phyloP scores from a whole-genome alignment of 2,888 invertebrate species.

The Parnassius smintheus region DNA sequence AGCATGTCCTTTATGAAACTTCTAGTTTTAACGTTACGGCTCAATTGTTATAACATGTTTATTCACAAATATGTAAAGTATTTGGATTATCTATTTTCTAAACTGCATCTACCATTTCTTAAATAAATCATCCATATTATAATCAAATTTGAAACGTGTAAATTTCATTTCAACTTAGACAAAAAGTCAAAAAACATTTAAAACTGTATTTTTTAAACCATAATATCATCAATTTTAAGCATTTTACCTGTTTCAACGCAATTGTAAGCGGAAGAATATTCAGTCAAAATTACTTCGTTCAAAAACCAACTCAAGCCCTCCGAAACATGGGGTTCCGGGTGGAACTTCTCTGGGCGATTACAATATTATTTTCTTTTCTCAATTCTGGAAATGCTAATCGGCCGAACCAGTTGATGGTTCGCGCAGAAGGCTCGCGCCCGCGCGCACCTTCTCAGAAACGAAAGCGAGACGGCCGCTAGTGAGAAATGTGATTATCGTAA shows the following conservation, averaged over 20 bases:
- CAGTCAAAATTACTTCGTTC: background rate
- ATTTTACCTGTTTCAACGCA: too few species aligned
- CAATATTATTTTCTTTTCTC: slow-evolving; percentile 49
- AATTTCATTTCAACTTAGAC: too few species aligned
- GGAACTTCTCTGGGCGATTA: slow-evolving; percentile 14
- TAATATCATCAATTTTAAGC: too few species aligned
- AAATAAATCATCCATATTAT: too few species aligned
- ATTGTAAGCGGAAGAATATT: too few species aligned
- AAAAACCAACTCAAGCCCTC: background rate
- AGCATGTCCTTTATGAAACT: background rate
- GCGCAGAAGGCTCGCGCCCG: slow-evolving; percentile 56
- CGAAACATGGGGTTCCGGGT: slow-evolving; percentile 18
- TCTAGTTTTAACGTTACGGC: background rate
- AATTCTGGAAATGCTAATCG: slow-evolving; percentile 74
- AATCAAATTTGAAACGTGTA: too few species aligned
- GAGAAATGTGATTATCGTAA: slow-evolving; percentile 77
- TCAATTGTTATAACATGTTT: too few species aligned
- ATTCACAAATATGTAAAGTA: too few species aligned
- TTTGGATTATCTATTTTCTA: too few species aligned
- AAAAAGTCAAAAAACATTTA: too few species aligned
- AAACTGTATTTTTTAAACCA: too few species aligned
- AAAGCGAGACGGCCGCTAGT: slow-evolving; percentile 72
- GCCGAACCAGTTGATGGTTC: slow-evolving; percentile 70
- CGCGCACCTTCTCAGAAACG: slow-evolving; percentile 72
- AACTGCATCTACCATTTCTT: too few species aligned